Conservation (phyloP, 2,888 invertebrate genomes). For the Germaria angustata region DNA sequence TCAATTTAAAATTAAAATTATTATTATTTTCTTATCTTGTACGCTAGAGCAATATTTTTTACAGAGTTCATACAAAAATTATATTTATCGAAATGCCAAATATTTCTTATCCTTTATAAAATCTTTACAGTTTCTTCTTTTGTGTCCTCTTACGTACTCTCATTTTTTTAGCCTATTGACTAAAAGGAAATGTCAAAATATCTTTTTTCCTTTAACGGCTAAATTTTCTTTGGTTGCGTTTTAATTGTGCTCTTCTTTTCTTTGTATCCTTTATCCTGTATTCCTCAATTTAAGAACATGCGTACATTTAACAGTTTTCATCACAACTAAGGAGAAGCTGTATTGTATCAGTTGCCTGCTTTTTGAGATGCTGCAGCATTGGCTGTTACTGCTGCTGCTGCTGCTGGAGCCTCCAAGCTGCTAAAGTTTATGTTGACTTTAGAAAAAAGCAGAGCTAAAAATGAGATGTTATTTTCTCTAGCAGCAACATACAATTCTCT, state of each 20-base stretch:
- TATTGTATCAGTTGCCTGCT: slow-evolving; percentile 4
- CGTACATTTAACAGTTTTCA: slow-evolving; percentile 32
- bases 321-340: slow-evolving; percentile 34
- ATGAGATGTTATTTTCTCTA: slow-evolving; percentile 40
- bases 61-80: no score
- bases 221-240: background rate
- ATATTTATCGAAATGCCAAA: no score
- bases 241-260: background rate
- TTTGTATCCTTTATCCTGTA: background rate
- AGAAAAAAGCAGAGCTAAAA: slow-evolving; percentile 11
- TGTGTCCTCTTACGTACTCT: background rate
- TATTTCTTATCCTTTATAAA: no score
- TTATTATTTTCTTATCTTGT: no score
- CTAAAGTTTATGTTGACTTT: background rate
- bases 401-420: background rate
- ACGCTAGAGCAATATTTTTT: no score
- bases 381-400: slow-evolving; percentile 12
- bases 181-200: slow-evolving; percentile 30
- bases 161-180: background rate
- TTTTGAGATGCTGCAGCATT: slow-evolving; percentile 44
- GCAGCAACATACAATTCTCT: slow-evolving; percentile 50
- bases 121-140: background rate
- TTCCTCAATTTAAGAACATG: slow-evolving; percentile 28
- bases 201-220: background rate
- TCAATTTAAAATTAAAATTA: no score